Percentiles rank a stretch among this genome's conserved stretches.
These are phyloP conservation scores for Mormyrops attenuatus DNA, from an alignment of 2,797 vertebrate genomes.

Conservation along the genomic window DNA sequence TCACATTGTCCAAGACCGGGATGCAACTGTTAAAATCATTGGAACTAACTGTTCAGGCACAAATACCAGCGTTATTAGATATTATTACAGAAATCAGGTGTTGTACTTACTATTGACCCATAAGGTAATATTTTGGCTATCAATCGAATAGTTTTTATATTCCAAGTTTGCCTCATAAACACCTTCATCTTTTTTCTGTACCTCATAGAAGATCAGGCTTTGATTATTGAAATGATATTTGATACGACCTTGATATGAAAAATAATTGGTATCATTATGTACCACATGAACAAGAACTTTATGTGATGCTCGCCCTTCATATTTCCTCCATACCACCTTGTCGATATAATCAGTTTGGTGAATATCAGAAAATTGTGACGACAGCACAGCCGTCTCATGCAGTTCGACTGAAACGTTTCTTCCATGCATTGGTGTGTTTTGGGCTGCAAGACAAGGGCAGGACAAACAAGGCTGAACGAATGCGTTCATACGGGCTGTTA, in stretches of 20 bases:
- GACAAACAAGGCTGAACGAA: neutral
- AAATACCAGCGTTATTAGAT: neutral
- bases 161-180: constrained; percentile 16
- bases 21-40: neutral
- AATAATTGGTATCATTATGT: rapidly evolving
- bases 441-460: neutral
- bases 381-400: neutral
- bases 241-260: neutral
- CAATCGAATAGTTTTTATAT: neutral
- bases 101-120: constrained; percentile 35
- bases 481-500: neutral
- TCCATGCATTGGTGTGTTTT: neutral
- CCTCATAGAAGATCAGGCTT: constrained; percentile 30
- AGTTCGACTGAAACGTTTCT: neutral
- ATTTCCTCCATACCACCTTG: constrained; percentile 14
- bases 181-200: constrained; percentile 31
- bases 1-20: neutral
- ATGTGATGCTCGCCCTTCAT: neutral
- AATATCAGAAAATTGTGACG: neutral
- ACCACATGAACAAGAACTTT: rapidly evolving
- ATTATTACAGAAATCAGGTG: neutral
- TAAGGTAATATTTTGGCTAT: neutral
- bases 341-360: neutral
- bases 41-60: neutral
- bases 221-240: constrained; percentile 25